Evolutionary conservation across 2,113 vertebrate species (phyloP).

Genomic region (Eleginops maclovinus): DNA sequence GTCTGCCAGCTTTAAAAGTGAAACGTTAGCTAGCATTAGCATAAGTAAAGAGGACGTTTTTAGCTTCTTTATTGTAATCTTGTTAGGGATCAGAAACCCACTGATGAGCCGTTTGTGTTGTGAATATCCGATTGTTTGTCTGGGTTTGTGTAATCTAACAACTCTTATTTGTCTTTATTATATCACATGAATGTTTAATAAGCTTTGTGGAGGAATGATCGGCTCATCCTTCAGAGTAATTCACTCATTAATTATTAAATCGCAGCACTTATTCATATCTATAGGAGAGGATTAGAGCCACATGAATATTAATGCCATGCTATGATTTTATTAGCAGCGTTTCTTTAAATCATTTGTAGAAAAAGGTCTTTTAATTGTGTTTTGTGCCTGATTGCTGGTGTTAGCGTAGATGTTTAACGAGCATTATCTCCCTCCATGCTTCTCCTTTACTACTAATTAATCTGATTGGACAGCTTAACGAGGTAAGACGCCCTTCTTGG

Average conservation of each 20-base stretch:
- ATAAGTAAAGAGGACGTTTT: too few relatives aligned
- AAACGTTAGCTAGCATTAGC: too few relatives aligned
- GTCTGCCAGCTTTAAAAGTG: too few relatives aligned
- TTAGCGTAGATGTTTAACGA: slow-evolving; percentile 33
- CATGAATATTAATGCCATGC: neutral
- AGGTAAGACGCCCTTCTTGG: slow-evolving; percentile 72
- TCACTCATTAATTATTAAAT: neutral
- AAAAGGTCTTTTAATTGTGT: too few relatives aligned
- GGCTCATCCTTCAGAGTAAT: neutral
- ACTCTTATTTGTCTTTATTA: neutral
- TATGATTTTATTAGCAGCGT: neutral
- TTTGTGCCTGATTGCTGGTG: neutral
- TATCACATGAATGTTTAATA: neutral
- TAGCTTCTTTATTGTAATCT: too few relatives aligned
- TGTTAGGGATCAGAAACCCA: too few relatives aligned
- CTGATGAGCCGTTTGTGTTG: neutral
- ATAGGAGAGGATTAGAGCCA: neutral
- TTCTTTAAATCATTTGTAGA: too few relatives aligned
- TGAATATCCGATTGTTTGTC: neutral
- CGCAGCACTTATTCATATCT: neutral
- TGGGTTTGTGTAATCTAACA: neutral
- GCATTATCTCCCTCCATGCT: slow-evolving; percentile 73
- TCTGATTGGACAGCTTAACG: slow-evolving; percentile 78
- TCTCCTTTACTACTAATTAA: slow-evolving; percentile 67
- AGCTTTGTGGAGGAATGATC: neutral